phyloP scores from a whole-genome alignment of 2,113 vertebrate genomes.

The Synchiropus splendidus region DNA sequence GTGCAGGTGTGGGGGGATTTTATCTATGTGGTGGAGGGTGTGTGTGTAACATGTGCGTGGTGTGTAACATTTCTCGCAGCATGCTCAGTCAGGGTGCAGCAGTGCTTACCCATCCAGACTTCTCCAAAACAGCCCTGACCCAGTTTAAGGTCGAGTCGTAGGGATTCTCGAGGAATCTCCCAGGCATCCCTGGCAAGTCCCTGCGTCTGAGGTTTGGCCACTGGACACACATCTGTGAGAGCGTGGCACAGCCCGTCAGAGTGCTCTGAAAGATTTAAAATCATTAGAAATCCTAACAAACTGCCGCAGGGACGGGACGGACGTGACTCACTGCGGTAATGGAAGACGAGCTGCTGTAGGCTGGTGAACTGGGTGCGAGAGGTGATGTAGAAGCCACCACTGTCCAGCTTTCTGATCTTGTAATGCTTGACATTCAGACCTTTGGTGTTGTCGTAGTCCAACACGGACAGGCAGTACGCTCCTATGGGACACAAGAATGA shows the following conservation, averaged over 20 bases:
- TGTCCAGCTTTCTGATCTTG: constrained; percentile 95
- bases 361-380: constrained; percentile 92
- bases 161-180: constrained; percentile 90
- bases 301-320: neutral
- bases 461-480: constrained; percentile 91
- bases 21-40: too few relatives aligned
- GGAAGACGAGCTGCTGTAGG: constrained; percentile 89
- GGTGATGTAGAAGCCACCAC: constrained; percentile 92
- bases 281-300: neutral
- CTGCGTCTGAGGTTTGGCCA: constrained; percentile 91
- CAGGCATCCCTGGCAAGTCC: constrained; percentile 91
- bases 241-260: constrained; percentile 89
- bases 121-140: constrained; percentile 97
- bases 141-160: constrained; percentile 91
- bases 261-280: constrained; percentile 64
- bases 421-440: constrained; percentile 95
- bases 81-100: too few relatives aligned
- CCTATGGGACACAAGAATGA: constrained; percentile 57
- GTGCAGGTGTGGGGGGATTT: too few relatives aligned
- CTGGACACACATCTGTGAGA: constrained; percentile 86
- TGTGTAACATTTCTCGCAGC: too few relatives aligned
- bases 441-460: constrained; percentile 88
- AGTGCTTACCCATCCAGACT: constrained; percentile 90
- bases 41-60: too few relatives aligned
- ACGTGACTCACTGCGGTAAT: constrained; percentile 72